These are phyloP conservation scores for Pseudobourletiella spinata DNA, from an alignment of 1,140 invertebrate species.

Conservation along the genomic window DNA sequence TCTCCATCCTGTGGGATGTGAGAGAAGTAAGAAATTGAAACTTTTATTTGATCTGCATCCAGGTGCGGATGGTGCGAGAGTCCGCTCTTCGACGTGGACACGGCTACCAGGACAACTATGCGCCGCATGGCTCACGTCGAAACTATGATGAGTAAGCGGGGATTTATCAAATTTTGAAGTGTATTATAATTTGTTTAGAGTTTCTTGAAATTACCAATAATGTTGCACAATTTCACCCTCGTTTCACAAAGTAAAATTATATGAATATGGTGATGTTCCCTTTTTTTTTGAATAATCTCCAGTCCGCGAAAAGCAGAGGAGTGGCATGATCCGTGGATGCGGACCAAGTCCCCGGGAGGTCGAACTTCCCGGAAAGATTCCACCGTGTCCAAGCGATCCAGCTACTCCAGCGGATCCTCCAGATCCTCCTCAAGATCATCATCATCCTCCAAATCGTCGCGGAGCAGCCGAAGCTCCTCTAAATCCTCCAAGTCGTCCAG, in stretches of 20 bases:
- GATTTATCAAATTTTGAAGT: too few relatives aligned
- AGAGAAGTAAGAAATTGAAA: too few relatives aligned
- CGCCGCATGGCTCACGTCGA: constrained; percentile 18
- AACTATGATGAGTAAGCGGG: constrained; percentile 13
- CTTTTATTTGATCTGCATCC: neutral
- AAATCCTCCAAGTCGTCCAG: constrained; percentile 27
- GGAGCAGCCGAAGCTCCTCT: constrained; percentile 23
- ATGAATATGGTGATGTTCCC: too few relatives aligned
- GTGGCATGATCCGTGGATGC: constrained; percentile 90
- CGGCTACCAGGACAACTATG: constrained; percentile 4
- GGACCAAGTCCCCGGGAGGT: constrained; percentile 55
- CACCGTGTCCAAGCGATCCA: constrained; percentile 46
- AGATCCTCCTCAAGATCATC: constrained; percentile 38
- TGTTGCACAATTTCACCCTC: too few relatives aligned
- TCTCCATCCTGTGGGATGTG: too few relatives aligned
- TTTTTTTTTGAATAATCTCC: neutral
- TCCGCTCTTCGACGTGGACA: constrained; percentile 16
- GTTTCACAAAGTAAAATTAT: too few relatives aligned
- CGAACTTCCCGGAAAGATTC: constrained; percentile 40
- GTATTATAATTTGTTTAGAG: too few relatives aligned
- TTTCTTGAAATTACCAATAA: too few relatives aligned
- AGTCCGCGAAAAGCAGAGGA: constrained; percentile 51
- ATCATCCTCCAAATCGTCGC: constrained; percentile 16
- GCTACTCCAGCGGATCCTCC: constrained; percentile 47
- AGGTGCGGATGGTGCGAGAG: constrained; percentile 28